Percentiles rank a stretch among this genome's conserved stretches.
Conservation (phyloP, 2,888 invertebrate genomes). For the Spilarctia lutea region DNA sequence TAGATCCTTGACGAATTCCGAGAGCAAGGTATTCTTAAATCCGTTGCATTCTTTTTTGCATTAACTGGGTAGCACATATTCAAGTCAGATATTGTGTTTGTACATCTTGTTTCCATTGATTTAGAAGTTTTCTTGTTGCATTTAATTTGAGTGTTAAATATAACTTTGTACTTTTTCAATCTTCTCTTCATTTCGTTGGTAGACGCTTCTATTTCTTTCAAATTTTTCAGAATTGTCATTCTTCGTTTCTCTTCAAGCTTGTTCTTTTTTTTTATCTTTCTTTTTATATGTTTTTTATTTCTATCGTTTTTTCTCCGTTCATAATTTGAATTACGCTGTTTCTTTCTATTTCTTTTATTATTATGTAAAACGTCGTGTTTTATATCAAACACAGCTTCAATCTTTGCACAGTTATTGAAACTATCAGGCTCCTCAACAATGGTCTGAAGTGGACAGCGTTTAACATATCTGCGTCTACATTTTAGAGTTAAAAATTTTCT, state of each 20-base stretch:
- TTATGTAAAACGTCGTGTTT: not conserved
- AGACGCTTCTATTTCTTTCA: not conserved
- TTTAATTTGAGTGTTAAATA: not conserved
- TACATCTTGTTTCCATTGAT: not conserved
- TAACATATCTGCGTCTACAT: not conserved
- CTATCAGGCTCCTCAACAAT: not conserved
- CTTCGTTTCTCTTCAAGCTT: not conserved
- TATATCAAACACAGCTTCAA: not conserved
- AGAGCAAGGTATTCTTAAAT: not conserved
- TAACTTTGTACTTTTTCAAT: not conserved
- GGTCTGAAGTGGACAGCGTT: not conserved
- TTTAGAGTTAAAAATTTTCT: too few relatives aligned
- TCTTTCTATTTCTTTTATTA: not conserved
- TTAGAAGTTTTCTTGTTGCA: not conserved
- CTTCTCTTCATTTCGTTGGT: not conserved
- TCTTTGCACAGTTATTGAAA: not conserved
- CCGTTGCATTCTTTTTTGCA: not conserved
- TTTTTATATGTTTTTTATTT: not conserved
- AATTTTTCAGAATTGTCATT: not conserved
- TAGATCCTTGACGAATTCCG: not conserved
- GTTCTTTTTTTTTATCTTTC: not conserved
- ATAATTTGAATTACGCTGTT: not conserved
- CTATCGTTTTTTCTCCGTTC: not conserved
- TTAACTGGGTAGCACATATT: not conserved
- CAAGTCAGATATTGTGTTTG: not conserved